These are phyloP conservation scores for Poeciliopsis paucimaculata DNA, from an alignment of 2,797 vertebrate species.

Conservation along the genomic window DNA sequence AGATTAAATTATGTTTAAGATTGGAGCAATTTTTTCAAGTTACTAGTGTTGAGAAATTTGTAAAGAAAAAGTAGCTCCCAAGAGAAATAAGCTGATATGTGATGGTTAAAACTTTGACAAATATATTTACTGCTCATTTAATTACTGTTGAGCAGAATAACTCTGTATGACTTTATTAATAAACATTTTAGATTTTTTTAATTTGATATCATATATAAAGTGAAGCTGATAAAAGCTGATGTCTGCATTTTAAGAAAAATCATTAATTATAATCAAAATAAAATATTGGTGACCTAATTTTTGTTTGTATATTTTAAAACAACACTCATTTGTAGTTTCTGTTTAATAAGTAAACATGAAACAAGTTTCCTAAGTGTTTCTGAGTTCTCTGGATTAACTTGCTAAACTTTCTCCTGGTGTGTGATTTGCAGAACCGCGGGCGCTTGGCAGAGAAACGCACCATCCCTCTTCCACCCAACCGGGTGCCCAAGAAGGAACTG, in stretches of 20 bases:
- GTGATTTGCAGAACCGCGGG: constrained; percentile 89
- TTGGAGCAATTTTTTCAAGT: neutral
- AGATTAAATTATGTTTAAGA: neutral
- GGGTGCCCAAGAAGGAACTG: constrained; percentile 92
- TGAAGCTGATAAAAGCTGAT: neutral
- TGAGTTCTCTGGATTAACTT: constrained; percentile 14
- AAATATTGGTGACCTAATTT: constrained; percentile 3
- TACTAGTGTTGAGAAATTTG: neutral
- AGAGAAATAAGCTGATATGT: neutral
- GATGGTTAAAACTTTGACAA: neutral
- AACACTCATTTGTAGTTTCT: neutral
- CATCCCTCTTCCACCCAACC: constrained; percentile 88
- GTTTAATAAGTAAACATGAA: neutral
- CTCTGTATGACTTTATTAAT: neutral
- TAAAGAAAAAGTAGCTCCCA: neutral
- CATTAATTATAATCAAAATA: neutral
- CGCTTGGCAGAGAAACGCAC: constrained; percentile 97
- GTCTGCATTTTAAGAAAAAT: neutral
- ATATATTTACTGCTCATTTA: neutral
- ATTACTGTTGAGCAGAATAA: neutral
- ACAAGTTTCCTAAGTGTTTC: neutral
- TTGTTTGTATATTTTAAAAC: constrained; percentile 2
- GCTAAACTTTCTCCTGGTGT: constrained; percentile 45
- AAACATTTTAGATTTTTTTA: neutral
- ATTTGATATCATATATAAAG: too few relatives aligned